Base-by-base conservation (phyloP, 2,797 vertebrate species). In the Hemitrygon akajei region DNA sequence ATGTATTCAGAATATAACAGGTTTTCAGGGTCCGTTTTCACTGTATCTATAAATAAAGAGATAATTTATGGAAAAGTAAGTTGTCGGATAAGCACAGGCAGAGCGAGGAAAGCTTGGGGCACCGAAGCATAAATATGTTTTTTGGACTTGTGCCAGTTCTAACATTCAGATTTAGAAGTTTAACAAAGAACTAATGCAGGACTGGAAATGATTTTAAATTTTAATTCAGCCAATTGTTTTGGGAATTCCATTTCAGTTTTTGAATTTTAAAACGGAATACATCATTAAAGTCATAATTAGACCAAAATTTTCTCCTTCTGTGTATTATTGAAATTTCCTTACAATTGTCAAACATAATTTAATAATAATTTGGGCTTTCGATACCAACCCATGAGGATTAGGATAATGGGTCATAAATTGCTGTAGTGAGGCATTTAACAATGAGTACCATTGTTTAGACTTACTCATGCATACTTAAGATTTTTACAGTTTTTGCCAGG, bases 181-280 rank as follows among this genome's bases (percentile, higher is more conserved):
- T 60, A 60, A 30, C 12, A 86, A 30, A 5, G 40, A 60, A 56
- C 56, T 60, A n/a, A 86, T 84, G 58, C 56, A 60, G 56, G 58
- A 60, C 82, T 86, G 82, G 82, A 12, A 30, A 60, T 86, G 56
- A 60, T 12, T 30, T 86, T 20, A n/a, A 60, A n/a, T n/a, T 86
- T n/a, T n/a, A 86, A 86, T 60, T 60, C 30, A n/a, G 56, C 56
- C 56, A 86, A 86, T 86, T 86, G 56, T 60, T 86, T 30, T 86
- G 82, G 86, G 86, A 80, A 89, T 89, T 20, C 66, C 7, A 69
- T 89, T 89, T 69, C n/a, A 69, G 63, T 69, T 89, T 89, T 7
- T 34, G 63, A 89, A 89, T 37, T 37, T 89, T 89, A 89, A 89
- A 69, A 37, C 47, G n/a, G 86, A 20, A 37, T 25, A 20, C 34